A percentile compares a stretch with the other conserved stretches of the same genome.
These are phyloP conservation scores for Chirona hameri DNA, from an alignment of 2,888 invertebrate species.

Conservation along the genomic window DNA sequence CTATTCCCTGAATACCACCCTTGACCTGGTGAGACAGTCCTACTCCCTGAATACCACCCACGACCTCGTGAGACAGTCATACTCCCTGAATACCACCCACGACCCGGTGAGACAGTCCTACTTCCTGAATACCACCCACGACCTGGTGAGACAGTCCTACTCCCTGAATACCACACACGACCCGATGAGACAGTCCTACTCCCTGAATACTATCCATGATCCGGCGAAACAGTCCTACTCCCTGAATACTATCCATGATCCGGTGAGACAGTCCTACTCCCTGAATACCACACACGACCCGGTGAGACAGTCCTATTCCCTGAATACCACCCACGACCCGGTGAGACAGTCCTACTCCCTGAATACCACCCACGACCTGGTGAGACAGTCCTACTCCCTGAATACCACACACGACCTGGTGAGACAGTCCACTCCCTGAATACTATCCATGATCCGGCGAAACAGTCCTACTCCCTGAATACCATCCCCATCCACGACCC, in stretches of 20 bases:
- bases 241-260: conserved; percentile 60
- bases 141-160: conserved; percentile 52
- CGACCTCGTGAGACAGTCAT: conserved; percentile 54
- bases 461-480: conserved; percentile 53
- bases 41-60: conserved; percentile 57
- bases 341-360: conserved; percentile 53
- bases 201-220: conserved; percentile 60
- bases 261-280: conserved; percentile 50
- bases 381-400: conserved; percentile 49
- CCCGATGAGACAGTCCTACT: conserved; percentile 51
- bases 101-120: conserved; percentile 56
- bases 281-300: conserved; percentile 62
- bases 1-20: conserved; percentile 56
- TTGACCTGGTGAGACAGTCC: conserved; percentile 56
- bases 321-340: conserved; percentile 62
- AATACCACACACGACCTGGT: conserved; percentile 63
- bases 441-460: conserved; percentile 61
- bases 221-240: conserved; percentile 55
- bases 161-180: conserved; percentile 60
- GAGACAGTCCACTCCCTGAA: conserved; percentile 51
- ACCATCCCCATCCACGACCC: conserved; percentile 63
- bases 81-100: conserved; percentile 57
- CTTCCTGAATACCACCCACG: conserved; percentile 57
- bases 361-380: conserved; percentile 61
- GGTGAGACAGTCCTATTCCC: conserved; percentile 49